Evolutionary conservation across 2,888 invertebrate species (phyloP).

Genomic region (Cyaniris semiargus): DNA sequence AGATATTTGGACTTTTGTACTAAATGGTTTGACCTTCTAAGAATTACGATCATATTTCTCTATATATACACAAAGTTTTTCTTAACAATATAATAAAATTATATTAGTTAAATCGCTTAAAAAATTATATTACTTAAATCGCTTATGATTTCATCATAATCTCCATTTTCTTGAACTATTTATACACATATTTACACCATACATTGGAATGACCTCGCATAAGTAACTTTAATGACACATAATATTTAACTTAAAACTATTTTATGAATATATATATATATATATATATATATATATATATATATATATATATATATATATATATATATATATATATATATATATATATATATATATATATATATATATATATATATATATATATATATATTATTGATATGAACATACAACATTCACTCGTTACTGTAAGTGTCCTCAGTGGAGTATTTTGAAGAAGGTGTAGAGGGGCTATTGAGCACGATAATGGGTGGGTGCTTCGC

Average conservation of each 20-base stretch:
- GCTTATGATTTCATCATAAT: neutral
- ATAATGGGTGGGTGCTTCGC: slow-evolving; percentile 56
- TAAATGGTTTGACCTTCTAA: neutral
- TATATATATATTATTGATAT: slow-evolving; percentile 55
- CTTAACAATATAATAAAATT: neutral
- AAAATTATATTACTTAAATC: neutral
- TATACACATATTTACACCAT: slow-evolving; percentile 50
- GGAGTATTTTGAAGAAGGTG: slow-evolving; percentile 59
- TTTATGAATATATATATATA: slow-evolving; percentile 45
- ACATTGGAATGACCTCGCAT: slow-evolving; percentile 70
- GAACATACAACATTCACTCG: slow-evolving; percentile 67
- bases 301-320: too few species aligned
- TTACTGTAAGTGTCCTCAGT: slow-evolving; percentile 63
- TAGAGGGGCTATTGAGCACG: slow-evolving; percentile 72
- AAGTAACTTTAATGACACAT: slow-evolving; percentile 40
- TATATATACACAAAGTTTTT: slow-evolving; percentile 4
- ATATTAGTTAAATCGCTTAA: neutral
- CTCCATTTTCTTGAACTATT: neutral
- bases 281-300: too few species aligned
- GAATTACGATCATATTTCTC: neutral
- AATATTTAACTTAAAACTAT: slow-evolving; percentile 48
- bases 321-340: too few species aligned
- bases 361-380: too few species aligned
- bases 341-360: too few species aligned
- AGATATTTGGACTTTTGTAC: slow-evolving; percentile 2